Conservation (phyloP, 2,797 vertebrate species). For the Melanotaenia maccullochi region DNA sequence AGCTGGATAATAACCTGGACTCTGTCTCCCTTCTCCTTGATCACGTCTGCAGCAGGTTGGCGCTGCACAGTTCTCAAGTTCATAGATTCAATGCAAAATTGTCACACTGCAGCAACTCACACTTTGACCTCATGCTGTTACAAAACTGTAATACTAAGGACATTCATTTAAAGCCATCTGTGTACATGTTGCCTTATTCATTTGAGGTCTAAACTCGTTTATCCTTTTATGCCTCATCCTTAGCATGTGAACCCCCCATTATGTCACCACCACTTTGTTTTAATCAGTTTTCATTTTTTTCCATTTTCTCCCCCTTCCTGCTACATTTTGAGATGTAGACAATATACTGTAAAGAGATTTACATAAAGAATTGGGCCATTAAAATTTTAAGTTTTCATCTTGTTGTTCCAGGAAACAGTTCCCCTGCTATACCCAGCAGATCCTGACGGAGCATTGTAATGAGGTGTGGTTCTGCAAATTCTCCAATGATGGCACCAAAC, state of each 20-base stretch:
- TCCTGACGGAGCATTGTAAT: constrained; percentile 98
- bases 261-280: not conserved
- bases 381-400: constrained; percentile 11
- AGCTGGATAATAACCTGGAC: constrained; percentile 94
- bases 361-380: too few relatives aligned
- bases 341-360: not conserved
- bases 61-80: not conserved
- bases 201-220: not conserved
- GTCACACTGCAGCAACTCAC: constrained; percentile 13
- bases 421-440: constrained; percentile 98
- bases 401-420: constrained; percentile 92
- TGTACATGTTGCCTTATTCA: not conserved
- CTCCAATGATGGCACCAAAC: constrained; percentile 98
- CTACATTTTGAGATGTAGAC: not conserved
- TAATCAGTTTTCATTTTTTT: not conserved
- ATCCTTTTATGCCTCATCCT: not conserved
- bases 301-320: not conserved
- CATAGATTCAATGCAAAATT: constrained; percentile 1
- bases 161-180: too few relatives aligned
- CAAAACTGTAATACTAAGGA: too few relatives aligned
- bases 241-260: not conserved
- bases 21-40: constrained; percentile 97
- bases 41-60: constrained; percentile 97
- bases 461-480: constrained; percentile 99
- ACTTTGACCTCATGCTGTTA: too few relatives aligned